Base-by-base conservation (phyloP, 2,113 vertebrate species). In the Cyanistes caeruleus region DNA sequence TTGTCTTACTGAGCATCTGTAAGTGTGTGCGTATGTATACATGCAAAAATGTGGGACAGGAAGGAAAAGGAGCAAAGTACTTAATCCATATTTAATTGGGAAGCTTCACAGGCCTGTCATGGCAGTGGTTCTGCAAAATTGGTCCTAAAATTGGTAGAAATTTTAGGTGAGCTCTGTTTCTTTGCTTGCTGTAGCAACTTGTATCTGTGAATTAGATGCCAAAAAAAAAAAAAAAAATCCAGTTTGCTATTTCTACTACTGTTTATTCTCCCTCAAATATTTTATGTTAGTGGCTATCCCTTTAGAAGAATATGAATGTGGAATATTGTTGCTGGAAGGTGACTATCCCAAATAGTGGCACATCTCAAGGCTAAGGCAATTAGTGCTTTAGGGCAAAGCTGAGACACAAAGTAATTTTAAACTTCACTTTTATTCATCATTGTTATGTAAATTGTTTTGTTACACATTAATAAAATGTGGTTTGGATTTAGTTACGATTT, bases 381-480 rank as follows among this genome's bases (percentile, higher is more conserved):
- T 84, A 85, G 24, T 84, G 51, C 59, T 96, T 92, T 78, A 89
- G 89, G 92, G 87, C 41, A 78, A 87, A 92, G 73, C 82, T 62
- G 83, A 91, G 77, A 46, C 44, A 59, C 25, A 49, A 67, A 63
- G 19, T 95, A 46, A 73, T 72, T 81, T 83, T 67, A 49, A 91
- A 79, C 22, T 78, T 95, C 37, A 15, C 33, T 94, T 49, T 59
- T 89, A 53, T 52, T 39, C 27, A 31, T 84, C 48, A 44, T 94
- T 97, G 85, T 95, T 88, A 88, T 90, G 33, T 78, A 87, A 85
- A 93, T 94, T 60, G 43, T 72, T 94, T 94, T 91, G 78, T 95
- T 97, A 84, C 70, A 58, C 49, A 41, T 74, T 92, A 90, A 77
- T 78, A 64, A 59, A 65, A 39, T 90, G 89, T 84, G 92, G 92